These are phyloP conservation scores for Delphinapterus leucas DNA, from an alignment of 2,113 vertebrate species.

Conservation along the genomic window DNA sequence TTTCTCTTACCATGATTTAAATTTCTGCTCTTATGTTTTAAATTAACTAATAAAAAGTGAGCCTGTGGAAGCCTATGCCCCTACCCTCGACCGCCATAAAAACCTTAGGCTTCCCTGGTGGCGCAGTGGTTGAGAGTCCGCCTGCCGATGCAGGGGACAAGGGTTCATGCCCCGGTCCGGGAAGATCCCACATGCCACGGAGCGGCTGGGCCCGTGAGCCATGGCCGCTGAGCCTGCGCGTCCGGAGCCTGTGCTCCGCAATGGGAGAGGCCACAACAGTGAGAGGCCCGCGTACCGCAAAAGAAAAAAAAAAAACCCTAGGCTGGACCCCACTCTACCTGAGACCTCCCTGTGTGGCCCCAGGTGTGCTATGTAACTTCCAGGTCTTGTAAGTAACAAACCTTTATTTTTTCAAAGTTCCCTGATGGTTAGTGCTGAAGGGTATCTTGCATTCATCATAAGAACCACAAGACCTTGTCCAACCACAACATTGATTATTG, in stretches of 20 bases:
- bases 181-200: too few species aligned
- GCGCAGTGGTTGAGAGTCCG: too few species aligned
- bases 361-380: background rate
- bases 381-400: background rate
- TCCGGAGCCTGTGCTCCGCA: too few species aligned
- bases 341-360: background rate
- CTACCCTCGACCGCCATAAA: background rate
- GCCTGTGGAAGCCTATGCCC: background rate
- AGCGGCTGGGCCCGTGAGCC: too few species aligned
- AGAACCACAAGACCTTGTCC: background rate
- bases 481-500: background rate
- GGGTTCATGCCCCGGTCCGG: accelerated
- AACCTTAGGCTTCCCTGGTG: too few species aligned
- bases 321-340: background rate
- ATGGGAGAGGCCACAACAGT: too few species aligned
- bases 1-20: background rate
- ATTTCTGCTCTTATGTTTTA: background rate
- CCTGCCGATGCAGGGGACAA: too few species aligned
- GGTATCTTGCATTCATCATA: background rate
- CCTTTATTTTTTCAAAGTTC: background rate
- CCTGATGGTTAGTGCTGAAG: background rate
- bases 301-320: background rate
- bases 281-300: too few species aligned
- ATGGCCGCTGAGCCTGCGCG: too few species aligned
- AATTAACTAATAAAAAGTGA: background rate